Conservation (phyloP, 2,113 vertebrate genomes). For the Euleptes europaea region DNA sequence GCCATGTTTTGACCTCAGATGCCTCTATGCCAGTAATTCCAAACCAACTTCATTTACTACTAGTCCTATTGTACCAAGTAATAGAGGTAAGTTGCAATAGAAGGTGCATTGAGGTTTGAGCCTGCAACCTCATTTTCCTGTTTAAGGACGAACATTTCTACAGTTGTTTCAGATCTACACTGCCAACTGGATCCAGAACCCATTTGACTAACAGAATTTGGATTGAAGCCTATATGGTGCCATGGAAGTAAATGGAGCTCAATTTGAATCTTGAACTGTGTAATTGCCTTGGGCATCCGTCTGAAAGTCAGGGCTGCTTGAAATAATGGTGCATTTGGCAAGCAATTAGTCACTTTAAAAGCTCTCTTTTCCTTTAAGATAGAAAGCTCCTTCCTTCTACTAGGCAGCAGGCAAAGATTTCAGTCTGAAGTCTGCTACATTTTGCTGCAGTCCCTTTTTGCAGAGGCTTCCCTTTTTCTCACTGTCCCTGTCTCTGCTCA, state of each 20-base stretch:
- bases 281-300: neutral
- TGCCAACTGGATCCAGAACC: neutral
- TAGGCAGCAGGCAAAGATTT: slow-evolving; percentile 32
- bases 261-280: neutral
- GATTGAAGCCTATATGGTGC: neutral
- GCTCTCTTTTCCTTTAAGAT: neutral
- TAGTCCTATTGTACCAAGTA: neutral
- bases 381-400: slow-evolving; percentile 21
- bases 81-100: neutral
- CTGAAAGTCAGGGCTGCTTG: neutral
- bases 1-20: neutral
- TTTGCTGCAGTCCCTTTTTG: slow-evolving; percentile 68
- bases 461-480: slow-evolving; percentile 30
- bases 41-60: neutral
- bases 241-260: neutral
- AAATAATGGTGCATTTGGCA: neutral
- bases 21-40: neutral
- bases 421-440: slow-evolving; percentile 60
- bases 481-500: slow-evolving; percentile 15
- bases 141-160: neutral
- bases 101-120: neutral
- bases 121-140: neutral
- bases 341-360: neutral
- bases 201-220: neutral
- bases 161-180: neutral